These are phyloP conservation scores for Mycogona germanica DNA, from an alignment of 2,888 invertebrate genomes.

Conservation along the genomic window DNA sequence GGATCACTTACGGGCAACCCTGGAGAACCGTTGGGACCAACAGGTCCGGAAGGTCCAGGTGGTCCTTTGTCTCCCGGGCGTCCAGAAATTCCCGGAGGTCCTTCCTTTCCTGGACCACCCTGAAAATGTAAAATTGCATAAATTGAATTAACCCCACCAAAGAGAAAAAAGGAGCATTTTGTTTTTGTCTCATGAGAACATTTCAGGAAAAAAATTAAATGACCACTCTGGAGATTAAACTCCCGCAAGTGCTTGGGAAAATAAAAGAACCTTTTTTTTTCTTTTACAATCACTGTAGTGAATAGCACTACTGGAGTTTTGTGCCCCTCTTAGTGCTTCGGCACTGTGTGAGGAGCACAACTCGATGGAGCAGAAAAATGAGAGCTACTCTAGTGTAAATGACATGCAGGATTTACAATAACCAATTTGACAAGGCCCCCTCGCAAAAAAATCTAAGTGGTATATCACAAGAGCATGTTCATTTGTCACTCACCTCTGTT, in stretches of 20 bases:
- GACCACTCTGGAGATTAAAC: too few relatives aligned
- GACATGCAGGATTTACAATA: background rate
- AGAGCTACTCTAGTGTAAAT: too few relatives aligned
- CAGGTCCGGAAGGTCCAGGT: constrained; percentile 47
- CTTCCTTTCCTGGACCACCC: constrained; percentile 23
- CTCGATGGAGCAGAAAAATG: too few relatives aligned
- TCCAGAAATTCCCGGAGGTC: constrained; percentile 53
- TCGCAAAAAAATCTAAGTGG: background rate
- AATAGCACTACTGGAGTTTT: too few relatives aligned
- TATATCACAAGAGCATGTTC: background rate
- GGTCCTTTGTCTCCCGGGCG: constrained; percentile 66
- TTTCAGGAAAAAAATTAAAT: too few relatives aligned
- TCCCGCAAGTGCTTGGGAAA: too few relatives aligned
- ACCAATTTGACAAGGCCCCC: background rate
- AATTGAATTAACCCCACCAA: background rate
- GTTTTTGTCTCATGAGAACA: too few relatives aligned
- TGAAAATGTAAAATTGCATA: constrained; percentile 7
- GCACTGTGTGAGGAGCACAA: too few relatives aligned
- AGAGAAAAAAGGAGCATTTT: too few relatives aligned
- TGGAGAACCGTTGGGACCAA: constrained; percentile 52
- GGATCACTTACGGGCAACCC: constrained; percentile 63
- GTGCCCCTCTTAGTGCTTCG: too few relatives aligned
- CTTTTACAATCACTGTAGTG: too few relatives aligned
- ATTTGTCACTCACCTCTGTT: constrained; percentile 19
- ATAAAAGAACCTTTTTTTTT: too few relatives aligned